Conservation (phyloP, 2,797 vertebrate genomes). For the Valencia hispanica region DNA sequence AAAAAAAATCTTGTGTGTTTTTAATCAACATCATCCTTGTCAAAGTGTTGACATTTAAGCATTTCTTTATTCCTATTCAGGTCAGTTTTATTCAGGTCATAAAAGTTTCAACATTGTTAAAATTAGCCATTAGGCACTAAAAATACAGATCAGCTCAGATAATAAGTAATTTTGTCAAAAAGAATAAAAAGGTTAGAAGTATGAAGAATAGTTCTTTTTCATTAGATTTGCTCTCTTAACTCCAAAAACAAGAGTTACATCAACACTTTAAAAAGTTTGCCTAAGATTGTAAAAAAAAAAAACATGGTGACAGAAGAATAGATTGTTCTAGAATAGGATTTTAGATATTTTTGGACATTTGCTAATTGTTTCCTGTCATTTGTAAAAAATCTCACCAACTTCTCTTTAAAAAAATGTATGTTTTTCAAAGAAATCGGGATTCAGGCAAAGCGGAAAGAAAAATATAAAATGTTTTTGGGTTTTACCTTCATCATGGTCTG, state of each 20-base stretch:
- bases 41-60: background rate
- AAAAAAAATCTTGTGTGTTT: background rate
- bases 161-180: too few species aligned
- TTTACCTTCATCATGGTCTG: background rate
- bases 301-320: too few species aligned
- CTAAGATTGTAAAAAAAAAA: too few species aligned
- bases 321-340: too few species aligned
- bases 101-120: background rate
- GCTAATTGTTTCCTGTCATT: background rate
- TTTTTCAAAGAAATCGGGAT: background rate
- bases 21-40: background rate
- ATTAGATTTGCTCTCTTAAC: background rate
- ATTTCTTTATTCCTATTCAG: background rate
- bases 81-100: background rate
- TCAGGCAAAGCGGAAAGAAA: background rate
- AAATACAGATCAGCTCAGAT: background rate
- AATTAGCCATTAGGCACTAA: background rate
- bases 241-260: background rate
- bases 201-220: background rate
- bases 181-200: too few species aligned
- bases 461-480: background rate
- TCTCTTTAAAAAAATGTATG: background rate
- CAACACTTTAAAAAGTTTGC: too few species aligned
- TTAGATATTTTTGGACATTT: too few species aligned
- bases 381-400: background rate